A percentile compares a stretch with the other conserved stretches of the same genome.
Evolutionary conservation across 2,113 vertebrate genomes (phyloP).

Genomic region (Microcebus jonahi): DNA sequence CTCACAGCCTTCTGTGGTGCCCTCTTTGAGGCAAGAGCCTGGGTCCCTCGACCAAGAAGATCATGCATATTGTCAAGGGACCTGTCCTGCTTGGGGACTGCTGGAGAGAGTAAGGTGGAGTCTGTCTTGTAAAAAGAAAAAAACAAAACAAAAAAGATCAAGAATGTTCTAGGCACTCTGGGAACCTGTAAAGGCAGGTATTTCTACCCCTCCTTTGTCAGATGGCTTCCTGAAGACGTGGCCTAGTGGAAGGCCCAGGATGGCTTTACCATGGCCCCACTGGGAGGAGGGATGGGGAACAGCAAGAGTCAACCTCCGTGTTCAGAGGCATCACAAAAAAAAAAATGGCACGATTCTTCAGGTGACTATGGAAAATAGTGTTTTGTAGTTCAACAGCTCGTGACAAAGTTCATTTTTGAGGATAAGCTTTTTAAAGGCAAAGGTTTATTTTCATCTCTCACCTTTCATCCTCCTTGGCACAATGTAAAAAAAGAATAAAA

Average conservation of each 20-base stretch:
- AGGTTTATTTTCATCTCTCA: neutral
- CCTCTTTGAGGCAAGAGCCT: neutral
- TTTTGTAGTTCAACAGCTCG: neutral
- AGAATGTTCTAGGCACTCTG: neutral
- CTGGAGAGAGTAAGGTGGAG: neutral
- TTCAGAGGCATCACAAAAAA: neutral
- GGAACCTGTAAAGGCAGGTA: neutral
- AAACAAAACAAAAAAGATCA: neutral
- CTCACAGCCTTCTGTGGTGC: neutral
- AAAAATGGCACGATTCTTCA: neutral
- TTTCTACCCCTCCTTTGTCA: neutral
- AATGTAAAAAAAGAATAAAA: neutral
- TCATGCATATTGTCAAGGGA: neutral
- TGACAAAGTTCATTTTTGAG: neutral
- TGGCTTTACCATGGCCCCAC: neutral
- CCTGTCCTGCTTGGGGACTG: neutral
- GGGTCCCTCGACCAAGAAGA: neutral
- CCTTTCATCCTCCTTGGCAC: neutral
- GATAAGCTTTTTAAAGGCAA: neutral
- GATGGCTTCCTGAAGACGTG: neutral
- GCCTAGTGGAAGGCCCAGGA: neutral
- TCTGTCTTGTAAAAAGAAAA: neutral
- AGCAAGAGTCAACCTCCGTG: rapidly evolving
- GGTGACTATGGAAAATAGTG: neutral
- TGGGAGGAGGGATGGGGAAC: neutral